Base-by-base conservation (phyloP, 1,140 invertebrate genomes). In the Eupristina koningsbergeri region DNA sequence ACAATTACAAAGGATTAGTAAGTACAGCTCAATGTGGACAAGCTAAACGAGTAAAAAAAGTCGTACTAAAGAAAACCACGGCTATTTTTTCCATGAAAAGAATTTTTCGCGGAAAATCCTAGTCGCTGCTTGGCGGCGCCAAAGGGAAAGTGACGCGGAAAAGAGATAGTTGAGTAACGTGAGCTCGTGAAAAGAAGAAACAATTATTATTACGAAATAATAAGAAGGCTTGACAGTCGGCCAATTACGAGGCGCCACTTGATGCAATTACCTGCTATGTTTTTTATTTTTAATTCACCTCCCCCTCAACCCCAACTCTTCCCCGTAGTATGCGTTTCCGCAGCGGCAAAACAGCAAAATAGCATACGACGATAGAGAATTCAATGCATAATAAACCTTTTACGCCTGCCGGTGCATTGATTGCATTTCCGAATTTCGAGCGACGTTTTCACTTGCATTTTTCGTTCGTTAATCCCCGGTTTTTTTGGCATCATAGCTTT, bases 201-300 rank as follows among this genome's bases (percentile, higher is more conserved):
- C 50, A 74, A 74, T 80, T 74, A 81, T 74, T 63, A 74, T 81
- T 81, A 39, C 80, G 39, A 81, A 81, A 81, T 81, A 81, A 81
- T 81, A 75, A 75, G 80, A 75, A 29, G 58, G 58, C 80, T 26
- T 75, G 81, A 81, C 76, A 58, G 69, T 29, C 39, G 34, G 76
- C 41, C 81, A 83, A 67, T 75, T 79, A 85, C 31, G 67, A 80
- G 71, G 80, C 80, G 71, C 71, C 58, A 81, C 71, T 63, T 58
- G 53, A 39, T 50, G 71, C 58, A 75, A 81, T 81, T 81, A 73
- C 77, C n/a, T 71, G 47, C 26, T 69, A 13, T n/a, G 67, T 45
- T 64, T 81, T 58, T 36, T 67, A 8, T 67, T 67, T 34, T 8
- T 31, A 8, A 5, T n/a, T 29, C 3, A 7, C 29, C 29, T 3